Evolutionary conservation across 2,888 invertebrate genomes (phyloP).

Genomic region (Apantesis nais): DNA sequence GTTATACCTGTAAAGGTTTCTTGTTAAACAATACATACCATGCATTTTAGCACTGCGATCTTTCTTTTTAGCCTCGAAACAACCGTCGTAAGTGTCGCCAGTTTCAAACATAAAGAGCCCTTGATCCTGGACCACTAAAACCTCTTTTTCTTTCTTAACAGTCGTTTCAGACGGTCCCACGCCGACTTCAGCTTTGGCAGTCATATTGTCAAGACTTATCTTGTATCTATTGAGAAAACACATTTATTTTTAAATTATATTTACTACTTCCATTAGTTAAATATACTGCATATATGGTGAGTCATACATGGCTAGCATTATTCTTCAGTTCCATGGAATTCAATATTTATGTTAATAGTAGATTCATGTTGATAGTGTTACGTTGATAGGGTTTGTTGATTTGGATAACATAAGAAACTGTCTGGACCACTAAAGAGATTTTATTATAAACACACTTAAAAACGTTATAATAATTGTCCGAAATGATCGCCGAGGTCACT

Average conservation of each 20-base stretch:
- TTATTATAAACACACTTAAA: too few relatives aligned
- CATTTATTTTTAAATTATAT: not conserved
- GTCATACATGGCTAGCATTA: not conserved
- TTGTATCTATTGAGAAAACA: not conserved
- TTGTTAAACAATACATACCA: conserved; percentile 59
- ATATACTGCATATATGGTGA: not conserved
- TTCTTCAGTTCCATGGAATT: not conserved
- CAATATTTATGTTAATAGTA: not conserved
- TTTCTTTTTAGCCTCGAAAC: conserved; percentile 83
- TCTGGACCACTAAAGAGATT: too few relatives aligned
- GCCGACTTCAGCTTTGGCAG: conserved; percentile 7
- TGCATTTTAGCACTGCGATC: conserved; percentile 74
- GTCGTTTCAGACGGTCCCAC: conserved; percentile 32
- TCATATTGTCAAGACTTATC: conserved; percentile 7
- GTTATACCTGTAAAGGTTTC: not conserved
- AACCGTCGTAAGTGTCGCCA: conserved; percentile 86
- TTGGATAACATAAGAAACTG: too few relatives aligned
- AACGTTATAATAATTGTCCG: too few relatives aligned
- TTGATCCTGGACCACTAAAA: conserved; percentile 63
- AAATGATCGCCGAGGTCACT: too few relatives aligned
- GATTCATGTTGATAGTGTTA: not conserved
- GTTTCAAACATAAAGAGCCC: conserved; percentile 82
- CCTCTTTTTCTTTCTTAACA: conserved; percentile 57
- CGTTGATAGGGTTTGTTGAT: too few relatives aligned
- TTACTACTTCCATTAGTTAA: too few relatives aligned